A percentile compares a stretch with the other conserved stretches of the same genome.
Conservation (phyloP, 2,113 vertebrate genomes). For the Baryphthengus martii region DNA sequence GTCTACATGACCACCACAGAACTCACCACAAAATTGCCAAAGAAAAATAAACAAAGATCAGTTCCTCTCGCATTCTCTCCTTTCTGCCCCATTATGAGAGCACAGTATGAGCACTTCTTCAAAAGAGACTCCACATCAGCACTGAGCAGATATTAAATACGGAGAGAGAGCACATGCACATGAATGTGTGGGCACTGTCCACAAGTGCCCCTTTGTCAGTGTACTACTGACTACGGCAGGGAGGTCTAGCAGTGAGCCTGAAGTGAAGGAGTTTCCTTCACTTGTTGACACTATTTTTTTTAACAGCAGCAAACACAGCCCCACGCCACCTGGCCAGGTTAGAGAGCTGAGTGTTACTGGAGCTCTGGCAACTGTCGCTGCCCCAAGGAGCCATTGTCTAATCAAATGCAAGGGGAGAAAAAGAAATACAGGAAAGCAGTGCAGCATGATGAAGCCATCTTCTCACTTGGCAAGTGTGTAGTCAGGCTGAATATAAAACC, state of each 20-base stretch:
- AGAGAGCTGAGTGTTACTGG: neutral
- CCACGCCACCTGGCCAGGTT: neutral
- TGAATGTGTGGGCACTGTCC: accelerated
- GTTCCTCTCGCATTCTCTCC: neutral
- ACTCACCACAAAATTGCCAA: neutral
- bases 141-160: neutral
- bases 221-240: accelerated
- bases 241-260: neutral
- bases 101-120: neutral
- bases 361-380: neutral
- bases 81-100: neutral
- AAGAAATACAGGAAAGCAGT: neutral
- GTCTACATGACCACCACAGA: neutral
- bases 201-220: accelerated
- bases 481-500: neutral
- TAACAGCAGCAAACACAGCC: neutral
- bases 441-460: neutral
- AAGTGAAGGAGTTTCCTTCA: neutral
- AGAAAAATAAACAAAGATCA: constrained; percentile 6
- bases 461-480: neutral
- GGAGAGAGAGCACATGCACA: accelerated
- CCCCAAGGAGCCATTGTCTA: neutral
- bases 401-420: neutral
- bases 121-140: neutral
- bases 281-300: neutral